Conservation (phyloP, 2,113 vertebrate genomes). For the human region GRCh38 chr17:46820501-46821000, state of each 20-base stretch:
- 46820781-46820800: background rate
- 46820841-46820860: background rate
- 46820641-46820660: background rate
- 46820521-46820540: background rate
- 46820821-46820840: background rate
- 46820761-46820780: background rate
- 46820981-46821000: background rate
- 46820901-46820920: background rate
- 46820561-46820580: background rate
- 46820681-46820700: background rate
- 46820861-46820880: background rate
- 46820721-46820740: background rate
- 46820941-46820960: background rate
- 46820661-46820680: background rate
- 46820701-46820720: background rate
- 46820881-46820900: background rate
- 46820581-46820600: background rate
- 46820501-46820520: background rate
- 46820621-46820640: constrained; percentile 2
- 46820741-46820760: background rate
- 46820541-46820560: background rate
- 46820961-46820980: background rate
- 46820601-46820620: background rate
- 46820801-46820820: background rate
- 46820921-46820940: background rate